phyloP scores from a whole-genome alignment of 2,888 invertebrate species.

The Nebria brevicollis region DNA sequence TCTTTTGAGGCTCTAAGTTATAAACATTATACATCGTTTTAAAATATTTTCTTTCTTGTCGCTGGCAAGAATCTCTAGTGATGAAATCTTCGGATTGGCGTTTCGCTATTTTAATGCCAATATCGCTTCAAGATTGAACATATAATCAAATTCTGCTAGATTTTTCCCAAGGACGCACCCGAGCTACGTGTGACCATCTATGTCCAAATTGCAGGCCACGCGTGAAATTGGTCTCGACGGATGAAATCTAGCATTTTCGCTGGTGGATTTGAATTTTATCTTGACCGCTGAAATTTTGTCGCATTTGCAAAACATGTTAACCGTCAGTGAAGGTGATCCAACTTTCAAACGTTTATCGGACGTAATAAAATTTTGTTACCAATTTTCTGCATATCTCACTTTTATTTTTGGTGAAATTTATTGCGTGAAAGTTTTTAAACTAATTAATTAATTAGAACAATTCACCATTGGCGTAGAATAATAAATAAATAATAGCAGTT shows the following conservation, averaged over 20 bases:
- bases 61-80: too few species aligned
- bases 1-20: too few species aligned
- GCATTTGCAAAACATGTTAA: background rate
- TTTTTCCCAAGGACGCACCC: background rate
- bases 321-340: background rate
- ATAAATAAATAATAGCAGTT: too few species aligned
- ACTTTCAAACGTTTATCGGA: background rate
- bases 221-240: background rate
- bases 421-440: background rate
- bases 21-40: too few species aligned
- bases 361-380: background rate
- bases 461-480: too few species aligned
- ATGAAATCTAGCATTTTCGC: background rate
- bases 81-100: background rate
- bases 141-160: background rate
- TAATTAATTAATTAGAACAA: too few species aligned
- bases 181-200: background rate
- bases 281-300: background rate
- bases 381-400: background rate
- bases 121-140: background rate
- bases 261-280: background rate
- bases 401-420: background rate
- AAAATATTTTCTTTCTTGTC: too few species aligned
- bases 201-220: background rate
- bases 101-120: background rate